Percentiles rank a stretch among this genome's conserved stretches.
These are phyloP conservation scores for Drosophila greeni DNA, from an alignment of 2,888 invertebrate species.

Conservation along the genomic window DNA sequence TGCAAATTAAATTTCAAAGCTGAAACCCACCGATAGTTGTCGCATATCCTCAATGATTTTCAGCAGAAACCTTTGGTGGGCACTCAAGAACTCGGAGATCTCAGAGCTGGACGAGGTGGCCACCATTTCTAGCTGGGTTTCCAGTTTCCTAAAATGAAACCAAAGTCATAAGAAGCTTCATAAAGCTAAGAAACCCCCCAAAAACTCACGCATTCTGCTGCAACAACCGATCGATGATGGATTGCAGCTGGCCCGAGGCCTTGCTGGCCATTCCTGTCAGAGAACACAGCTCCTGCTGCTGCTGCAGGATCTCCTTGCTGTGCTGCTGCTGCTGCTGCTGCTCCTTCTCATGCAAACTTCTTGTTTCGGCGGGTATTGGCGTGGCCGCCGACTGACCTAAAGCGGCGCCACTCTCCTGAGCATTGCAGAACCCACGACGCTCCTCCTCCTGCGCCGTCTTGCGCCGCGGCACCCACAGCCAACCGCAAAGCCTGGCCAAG, in stretches of 20 bases:
- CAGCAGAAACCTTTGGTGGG: constrained; percentile 74
- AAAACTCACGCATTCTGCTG: constrained; percentile 74
- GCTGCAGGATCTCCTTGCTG: constrained; percentile 12
- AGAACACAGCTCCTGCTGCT: constrained; percentile 61
- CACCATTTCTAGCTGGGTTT: constrained; percentile 67
- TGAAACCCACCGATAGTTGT: constrained; percentile 69
- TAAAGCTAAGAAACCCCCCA: rapidly evolving
- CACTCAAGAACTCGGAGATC: constrained; percentile 72
- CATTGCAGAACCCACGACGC: constrained; percentile 72
- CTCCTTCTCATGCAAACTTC: constrained; percentile 43
- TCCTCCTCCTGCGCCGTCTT: constrained; percentile 60
- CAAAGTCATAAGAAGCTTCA: neutral
- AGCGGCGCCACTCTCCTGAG: constrained; percentile 34
- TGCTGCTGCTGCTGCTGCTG: neutral
- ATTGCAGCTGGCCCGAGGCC: constrained; percentile 73
- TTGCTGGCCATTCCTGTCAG: constrained; percentile 66
- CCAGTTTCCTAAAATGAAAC: constrained; percentile 66
- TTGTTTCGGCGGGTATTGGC: constrained; percentile 59
- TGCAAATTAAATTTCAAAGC: rapidly evolving
- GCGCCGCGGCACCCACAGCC: constrained; percentile 35
- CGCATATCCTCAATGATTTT: constrained; percentile 77
- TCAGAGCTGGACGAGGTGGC: constrained; percentile 68
- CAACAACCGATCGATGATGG: constrained; percentile 74
- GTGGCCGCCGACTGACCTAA: constrained; percentile 29
- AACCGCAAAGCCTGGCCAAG: constrained; percentile 72